phyloP scores from a whole-genome alignment of 2,797 vertebrate species.

The Tolypeutes matacus region DNA sequence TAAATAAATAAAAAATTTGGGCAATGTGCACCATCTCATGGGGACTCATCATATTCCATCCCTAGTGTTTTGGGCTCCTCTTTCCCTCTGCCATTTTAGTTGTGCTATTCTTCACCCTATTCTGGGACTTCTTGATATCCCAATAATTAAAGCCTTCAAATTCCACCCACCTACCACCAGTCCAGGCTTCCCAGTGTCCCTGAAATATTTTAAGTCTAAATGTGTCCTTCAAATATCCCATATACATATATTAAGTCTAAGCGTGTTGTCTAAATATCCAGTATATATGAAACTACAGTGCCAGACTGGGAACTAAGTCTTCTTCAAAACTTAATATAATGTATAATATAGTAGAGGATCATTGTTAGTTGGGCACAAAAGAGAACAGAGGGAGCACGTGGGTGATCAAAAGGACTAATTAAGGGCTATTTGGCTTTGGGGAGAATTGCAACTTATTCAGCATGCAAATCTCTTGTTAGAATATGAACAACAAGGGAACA shows the following conservation, averaged over 20 bases:
- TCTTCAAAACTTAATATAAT: background rate
- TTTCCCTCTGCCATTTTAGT: background rate
- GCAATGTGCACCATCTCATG: background rate
- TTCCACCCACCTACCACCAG: background rate
- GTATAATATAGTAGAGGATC: background rate
- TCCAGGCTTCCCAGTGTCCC: background rate
- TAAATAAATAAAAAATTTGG: conserved; percentile 33
- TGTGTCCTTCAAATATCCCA: background rate
- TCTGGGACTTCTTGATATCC: conserved; percentile 14
- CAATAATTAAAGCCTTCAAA: background rate
- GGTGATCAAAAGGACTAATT: conserved; percentile 35
- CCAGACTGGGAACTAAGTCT: background rate
- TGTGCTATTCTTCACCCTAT: background rate
- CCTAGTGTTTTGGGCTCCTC: background rate
- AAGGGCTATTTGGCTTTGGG: conserved; percentile 61
- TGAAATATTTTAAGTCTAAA: background rate
- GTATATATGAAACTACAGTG: background rate
- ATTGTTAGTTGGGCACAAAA: conserved; percentile 45
- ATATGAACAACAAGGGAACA: background rate
- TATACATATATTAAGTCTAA: background rate
- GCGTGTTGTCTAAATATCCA: background rate
- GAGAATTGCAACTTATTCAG: conserved; percentile 48
- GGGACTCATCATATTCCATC: background rate
- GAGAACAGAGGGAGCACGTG: background rate
- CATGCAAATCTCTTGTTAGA: conserved; percentile 50